These are phyloP conservation scores for Aplocera efformata DNA, from an alignment of 2,888 invertebrate genomes.

Conservation along the genomic window DNA sequence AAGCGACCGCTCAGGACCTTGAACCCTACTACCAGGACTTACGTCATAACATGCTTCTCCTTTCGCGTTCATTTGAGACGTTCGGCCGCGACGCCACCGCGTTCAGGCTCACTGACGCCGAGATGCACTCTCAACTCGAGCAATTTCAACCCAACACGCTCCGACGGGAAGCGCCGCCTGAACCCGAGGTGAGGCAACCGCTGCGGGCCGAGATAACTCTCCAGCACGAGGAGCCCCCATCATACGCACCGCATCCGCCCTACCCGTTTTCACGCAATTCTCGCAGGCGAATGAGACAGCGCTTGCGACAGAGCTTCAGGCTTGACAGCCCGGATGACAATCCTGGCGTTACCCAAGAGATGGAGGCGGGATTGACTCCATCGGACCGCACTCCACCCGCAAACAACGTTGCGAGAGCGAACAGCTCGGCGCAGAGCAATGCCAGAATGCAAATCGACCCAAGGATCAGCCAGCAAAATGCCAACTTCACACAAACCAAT, in stretches of 20 bases:
- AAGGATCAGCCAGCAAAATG: no score
- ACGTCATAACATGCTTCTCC: constrained; percentile 58
- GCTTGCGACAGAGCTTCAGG: constrained; percentile 53
- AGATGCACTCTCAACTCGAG: constrained; percentile 46
- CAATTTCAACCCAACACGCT: constrained; percentile 23
- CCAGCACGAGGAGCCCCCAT: constrained; percentile 10
- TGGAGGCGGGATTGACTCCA: not conserved
- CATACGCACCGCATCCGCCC: not conserved
- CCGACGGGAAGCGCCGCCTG: constrained; percentile 19
- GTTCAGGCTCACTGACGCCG: constrained; percentile 48
- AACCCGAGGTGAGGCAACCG: constrained; percentile 8
- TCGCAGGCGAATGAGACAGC: constrained; percentile 59
- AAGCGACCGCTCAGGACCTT: constrained; percentile 37
- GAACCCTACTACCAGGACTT: constrained; percentile 59
- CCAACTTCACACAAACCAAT: no score
- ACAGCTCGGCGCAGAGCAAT: no score
- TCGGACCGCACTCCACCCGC: no score
- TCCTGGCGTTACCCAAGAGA: not conserved
- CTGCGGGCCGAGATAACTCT: constrained; percentile 17
- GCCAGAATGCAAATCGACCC: no score
- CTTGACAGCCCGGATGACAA: constrained; percentile 28
- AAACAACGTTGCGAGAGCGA: no score
- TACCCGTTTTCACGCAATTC: constrained; percentile 51
- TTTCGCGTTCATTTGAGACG: constrained; percentile 59
- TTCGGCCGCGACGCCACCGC: constrained; percentile 58